These are phyloP conservation scores for Notarius quadriscutis DNA, from an alignment of 2,113 vertebrate genomes.

Conservation along the genomic window DNA sequence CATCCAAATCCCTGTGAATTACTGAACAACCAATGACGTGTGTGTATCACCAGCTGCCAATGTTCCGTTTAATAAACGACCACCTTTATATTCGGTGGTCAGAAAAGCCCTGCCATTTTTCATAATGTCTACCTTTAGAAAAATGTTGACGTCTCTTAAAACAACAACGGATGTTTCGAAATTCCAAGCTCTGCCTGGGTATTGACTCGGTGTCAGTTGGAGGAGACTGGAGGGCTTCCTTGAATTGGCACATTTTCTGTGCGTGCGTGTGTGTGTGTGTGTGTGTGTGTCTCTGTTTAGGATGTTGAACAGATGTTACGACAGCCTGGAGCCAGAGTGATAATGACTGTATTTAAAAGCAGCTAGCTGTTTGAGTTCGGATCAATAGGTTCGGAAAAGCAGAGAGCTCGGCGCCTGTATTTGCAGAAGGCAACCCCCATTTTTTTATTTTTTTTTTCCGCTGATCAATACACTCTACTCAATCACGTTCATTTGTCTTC, in stretches of 20 bases:
- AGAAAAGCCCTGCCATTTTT: no score
- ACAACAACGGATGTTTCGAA: no score
- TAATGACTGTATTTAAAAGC: constrained; percentile 49
- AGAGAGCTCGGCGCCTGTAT: constrained; percentile 18
- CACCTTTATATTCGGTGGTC: no score
- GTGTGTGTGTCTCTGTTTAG: constrained; percentile 25
- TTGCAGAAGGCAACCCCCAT: constrained; percentile 34
- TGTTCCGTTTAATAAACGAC: no score
- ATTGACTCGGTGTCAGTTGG: background rate
- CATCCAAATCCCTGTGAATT: no score
- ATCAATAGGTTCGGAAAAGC: constrained; percentile 41
- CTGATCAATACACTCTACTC: constrained; percentile 53
- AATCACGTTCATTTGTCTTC: constrained; percentile 55
- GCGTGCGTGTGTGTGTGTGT: constrained; percentile 31
- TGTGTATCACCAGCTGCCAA: no score
- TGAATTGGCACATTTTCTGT: background rate
- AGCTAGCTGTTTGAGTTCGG: constrained; percentile 9
- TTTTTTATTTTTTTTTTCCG: constrained; percentile 5
- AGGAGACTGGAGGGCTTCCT: background rate
- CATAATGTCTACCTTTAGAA: no score
- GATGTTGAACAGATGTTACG: constrained; percentile 37
- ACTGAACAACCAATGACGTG: no score
- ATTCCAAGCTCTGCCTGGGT: no score
- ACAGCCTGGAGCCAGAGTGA: constrained; percentile 51
- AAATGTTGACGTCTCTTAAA: no score